phyloP scores from a whole-genome alignment of 2,797 vertebrate species.

The Xenops minutus region DNA sequence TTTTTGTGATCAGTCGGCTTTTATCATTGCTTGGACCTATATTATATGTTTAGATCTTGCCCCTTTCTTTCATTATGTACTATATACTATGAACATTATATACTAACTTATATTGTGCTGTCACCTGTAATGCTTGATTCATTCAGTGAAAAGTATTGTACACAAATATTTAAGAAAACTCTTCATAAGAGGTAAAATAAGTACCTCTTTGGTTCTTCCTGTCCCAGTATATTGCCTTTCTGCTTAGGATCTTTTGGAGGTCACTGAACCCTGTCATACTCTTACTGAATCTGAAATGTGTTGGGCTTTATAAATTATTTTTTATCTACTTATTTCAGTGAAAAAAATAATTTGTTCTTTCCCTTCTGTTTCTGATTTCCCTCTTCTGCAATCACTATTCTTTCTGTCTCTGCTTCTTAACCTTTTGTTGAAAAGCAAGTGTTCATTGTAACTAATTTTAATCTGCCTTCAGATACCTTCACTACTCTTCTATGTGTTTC shows the following conservation, averaged over 20 bases:
- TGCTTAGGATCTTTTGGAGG: background rate
- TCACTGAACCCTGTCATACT: background rate
- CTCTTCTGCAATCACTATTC: background rate
- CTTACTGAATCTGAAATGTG: background rate
- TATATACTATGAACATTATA: background rate
- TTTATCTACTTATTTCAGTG: background rate
- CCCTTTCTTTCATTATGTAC: background rate
- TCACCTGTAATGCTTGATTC: background rate
- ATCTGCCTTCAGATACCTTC: background rate
- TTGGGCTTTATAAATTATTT: background rate
- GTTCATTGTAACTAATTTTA: background rate
- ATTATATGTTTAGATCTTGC: background rate
- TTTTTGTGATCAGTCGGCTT: background rate
- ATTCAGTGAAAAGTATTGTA: background rate
- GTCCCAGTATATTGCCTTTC: background rate
- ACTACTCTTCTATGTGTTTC: background rate
- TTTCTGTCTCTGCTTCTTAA: background rate
- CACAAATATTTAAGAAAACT: background rate
- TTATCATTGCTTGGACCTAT: background rate
- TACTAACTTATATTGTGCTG: background rate
- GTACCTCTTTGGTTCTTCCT: background rate
- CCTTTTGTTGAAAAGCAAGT: background rate
- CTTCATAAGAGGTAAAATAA: background rate
- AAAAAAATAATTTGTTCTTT: background rate
- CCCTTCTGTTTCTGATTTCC: background rate